Conservation (phyloP, 2,888 invertebrate genomes). For the Spilosoma lubricipeda region DNA sequence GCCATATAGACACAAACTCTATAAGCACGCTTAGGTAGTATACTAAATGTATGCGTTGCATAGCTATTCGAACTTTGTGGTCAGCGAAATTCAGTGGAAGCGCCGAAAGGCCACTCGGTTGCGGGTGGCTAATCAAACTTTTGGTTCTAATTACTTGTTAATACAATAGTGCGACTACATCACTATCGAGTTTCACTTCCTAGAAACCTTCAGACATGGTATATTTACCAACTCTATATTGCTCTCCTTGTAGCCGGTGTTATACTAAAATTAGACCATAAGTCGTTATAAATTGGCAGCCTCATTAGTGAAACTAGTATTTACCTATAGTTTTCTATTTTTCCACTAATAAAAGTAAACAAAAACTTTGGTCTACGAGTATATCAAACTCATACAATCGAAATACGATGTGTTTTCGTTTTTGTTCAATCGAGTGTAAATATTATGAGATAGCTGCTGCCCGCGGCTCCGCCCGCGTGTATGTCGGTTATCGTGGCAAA, state of each 20-base stretch:
- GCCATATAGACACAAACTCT: neutral
- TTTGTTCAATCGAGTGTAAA: neutral
- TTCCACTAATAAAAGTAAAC: neutral
- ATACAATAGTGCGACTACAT: neutral
- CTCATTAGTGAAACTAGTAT: neutral
- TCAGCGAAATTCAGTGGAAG: neutral
- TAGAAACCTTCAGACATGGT: neutral
- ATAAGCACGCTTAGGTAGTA: neutral
- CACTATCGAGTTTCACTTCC: neutral
- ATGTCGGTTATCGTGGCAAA: too few relatives aligned
- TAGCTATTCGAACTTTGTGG: neutral
- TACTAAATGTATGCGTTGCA: neutral
- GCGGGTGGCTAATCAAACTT: neutral
- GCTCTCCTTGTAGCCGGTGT: neutral
- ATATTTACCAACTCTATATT: neutral
- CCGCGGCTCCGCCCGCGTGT: too few relatives aligned
- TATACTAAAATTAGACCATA: neutral
- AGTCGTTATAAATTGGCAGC: neutral
- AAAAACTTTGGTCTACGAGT: neutral
- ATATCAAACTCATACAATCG: neutral
- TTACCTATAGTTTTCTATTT: neutral
- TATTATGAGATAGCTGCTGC: too few relatives aligned
- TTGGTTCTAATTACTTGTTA: neutral
- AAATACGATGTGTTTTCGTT: conserved; percentile 6
- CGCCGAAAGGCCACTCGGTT: neutral